These are phyloP conservation scores for Mya arenaria DNA, from an alignment of 1,140 invertebrate species.

Conservation along the genomic window DNA sequence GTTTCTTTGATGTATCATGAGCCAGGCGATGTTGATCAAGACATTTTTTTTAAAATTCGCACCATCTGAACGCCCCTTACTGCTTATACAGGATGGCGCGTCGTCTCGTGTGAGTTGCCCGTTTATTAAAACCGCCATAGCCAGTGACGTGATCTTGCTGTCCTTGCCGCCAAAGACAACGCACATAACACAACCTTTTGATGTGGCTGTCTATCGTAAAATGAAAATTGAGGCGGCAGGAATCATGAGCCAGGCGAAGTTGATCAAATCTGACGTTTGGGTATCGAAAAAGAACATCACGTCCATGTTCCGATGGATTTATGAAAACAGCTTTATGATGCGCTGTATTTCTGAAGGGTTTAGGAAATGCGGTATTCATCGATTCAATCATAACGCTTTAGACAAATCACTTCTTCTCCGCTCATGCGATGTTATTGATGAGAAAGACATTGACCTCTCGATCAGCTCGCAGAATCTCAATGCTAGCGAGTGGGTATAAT, in stretches of 20 bases:
- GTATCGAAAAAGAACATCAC: constrained; percentile 7
- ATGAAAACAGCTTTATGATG: constrained; percentile 23
- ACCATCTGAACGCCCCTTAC: too few species aligned
- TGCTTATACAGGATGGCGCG: too few species aligned
- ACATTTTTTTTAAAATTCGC: too few species aligned
- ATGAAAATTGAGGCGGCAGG: background rate
- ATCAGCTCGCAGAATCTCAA: background rate
- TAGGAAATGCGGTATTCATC: constrained; percentile 21
- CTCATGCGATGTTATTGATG: background rate
- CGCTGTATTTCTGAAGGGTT: background rate
- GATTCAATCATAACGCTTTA: constrained; percentile 17
- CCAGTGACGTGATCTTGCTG: too few species aligned
- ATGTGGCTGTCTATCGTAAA: too few species aligned
- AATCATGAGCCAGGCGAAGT: constrained; percentile 6
- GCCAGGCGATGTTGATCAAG: too few species aligned
- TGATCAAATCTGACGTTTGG: constrained; percentile 27
- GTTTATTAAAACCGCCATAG: too few species aligned
- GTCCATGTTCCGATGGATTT: background rate
- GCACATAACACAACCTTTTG: too few species aligned
- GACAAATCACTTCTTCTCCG: constrained; percentile 8
- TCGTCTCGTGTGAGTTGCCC: too few species aligned
- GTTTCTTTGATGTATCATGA: too few species aligned
- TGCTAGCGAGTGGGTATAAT: too few species aligned
- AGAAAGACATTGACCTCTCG: background rate
- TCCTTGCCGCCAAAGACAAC: too few species aligned